Conservation (phyloP, 2,113 vertebrate genomes). For the Larimichthys polyactis region DNA sequence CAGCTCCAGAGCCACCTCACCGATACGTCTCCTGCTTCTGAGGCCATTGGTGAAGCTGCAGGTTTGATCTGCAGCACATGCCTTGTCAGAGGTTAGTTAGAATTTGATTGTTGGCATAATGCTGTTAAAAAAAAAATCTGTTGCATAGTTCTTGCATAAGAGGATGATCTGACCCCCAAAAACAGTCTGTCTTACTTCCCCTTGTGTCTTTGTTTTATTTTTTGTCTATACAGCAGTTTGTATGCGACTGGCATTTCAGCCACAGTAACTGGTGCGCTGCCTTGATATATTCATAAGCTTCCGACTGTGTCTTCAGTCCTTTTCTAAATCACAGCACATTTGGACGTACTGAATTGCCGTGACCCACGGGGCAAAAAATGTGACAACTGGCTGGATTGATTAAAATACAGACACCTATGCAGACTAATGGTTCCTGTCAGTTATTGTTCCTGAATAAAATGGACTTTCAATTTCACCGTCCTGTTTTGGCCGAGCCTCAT, state of each 20-base stretch:
- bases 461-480: not conserved
- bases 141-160: not conserved
- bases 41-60: not conserved
- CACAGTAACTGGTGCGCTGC: not conserved
- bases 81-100: not conserved
- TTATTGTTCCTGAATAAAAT: not conserved
- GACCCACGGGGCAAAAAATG: not conserved
- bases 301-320: not conserved
- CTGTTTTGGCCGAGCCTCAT: not conserved
- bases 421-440: not conserved
- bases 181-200: not conserved
- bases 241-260: not conserved
- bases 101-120: not conserved
- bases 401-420: not conserved
- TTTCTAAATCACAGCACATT: conserved; percentile 12
- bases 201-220: not conserved
- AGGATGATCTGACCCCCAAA: not conserved
- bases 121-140: not conserved
- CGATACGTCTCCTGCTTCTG: not conserved
- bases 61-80: not conserved
- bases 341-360: not conserved
- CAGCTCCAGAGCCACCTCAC: conserved; percentile 19
- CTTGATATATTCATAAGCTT: not conserved
- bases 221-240: conserved; percentile 8
- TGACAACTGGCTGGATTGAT: not conserved